Evolutionary conservation across 1,140 invertebrate genomes (phyloP).

Genomic region (Zeugodacus cucurbitae): DNA sequence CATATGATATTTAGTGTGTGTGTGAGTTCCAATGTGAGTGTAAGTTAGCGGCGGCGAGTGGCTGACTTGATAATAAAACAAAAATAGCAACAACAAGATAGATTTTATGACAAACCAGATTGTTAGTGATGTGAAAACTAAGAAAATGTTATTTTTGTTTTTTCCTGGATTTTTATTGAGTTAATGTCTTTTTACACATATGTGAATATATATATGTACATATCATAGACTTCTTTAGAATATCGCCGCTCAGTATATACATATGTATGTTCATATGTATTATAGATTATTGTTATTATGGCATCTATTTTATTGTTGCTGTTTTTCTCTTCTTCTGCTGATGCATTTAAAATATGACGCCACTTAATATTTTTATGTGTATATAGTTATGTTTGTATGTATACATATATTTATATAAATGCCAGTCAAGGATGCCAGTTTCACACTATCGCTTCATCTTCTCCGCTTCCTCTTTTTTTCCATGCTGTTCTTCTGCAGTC

Average conservation of each 20-base stretch:
- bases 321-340: neutral
- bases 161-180: neutral
- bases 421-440: neutral
- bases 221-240: no score
- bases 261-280: neutral
- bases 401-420: neutral
- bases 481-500: neutral
- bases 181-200: neutral
- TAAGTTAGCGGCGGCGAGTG: no score
- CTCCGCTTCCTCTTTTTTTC: neutral
- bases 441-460: neutral
- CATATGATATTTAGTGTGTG: neutral
- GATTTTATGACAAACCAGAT: no score
- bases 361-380: neutral
- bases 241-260: neutral
- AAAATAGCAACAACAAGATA: no score
- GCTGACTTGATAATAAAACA: no score
- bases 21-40: no score
- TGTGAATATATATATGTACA: no score
- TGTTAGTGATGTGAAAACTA: no score
- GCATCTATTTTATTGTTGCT: neutral
- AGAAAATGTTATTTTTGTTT: neutral
- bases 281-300: neutral
- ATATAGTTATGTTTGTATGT: neutral
- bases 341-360: constrained; percentile 35